Evolutionary conservation across 2,113 vertebrate genomes (phyloP).

Genomic region (Sialia sialis): DNA sequence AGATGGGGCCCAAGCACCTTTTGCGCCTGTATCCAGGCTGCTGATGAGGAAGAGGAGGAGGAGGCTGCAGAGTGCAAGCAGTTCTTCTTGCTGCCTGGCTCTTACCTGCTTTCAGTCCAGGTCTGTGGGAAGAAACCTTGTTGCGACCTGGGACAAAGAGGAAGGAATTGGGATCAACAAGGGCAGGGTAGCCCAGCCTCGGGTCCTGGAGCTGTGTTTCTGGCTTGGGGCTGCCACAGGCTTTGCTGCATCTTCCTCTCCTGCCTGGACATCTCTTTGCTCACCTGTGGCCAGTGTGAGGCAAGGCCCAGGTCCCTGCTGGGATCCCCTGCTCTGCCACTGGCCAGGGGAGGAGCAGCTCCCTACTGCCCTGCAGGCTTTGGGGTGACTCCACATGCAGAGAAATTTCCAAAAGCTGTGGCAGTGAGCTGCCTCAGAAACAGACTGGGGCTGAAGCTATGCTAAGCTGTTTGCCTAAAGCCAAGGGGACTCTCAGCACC

Average conservation of each 20-base stretch:
- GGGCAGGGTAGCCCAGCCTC: accelerated
- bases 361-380: not conserved
- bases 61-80: not conserved
- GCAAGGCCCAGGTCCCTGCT: not conserved
- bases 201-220: not conserved
- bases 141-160: conserved; percentile 70
- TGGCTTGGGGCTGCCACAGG: not conserved
- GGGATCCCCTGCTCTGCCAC: not conserved
- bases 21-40: not conserved
- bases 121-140: conserved; percentile 65
- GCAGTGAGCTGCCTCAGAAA: not conserved
- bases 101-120: conserved; percentile 77
- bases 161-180: not conserved
- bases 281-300: not conserved
- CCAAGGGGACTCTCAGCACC: not conserved
- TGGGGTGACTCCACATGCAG: not conserved
- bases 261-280: not conserved
- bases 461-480: not conserved
- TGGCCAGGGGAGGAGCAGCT: not conserved
- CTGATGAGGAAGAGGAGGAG: not conserved
- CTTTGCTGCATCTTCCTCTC: not conserved
- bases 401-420: not conserved
- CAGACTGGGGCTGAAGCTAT: not conserved
- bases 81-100: not conserved
- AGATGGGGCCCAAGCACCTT: not conserved